A percentile compares a stretch with the other conserved stretches of the same genome.
Evolutionary conservation across 2,888 invertebrate species (phyloP).

Genomic region (Clivina fossor): DNA sequence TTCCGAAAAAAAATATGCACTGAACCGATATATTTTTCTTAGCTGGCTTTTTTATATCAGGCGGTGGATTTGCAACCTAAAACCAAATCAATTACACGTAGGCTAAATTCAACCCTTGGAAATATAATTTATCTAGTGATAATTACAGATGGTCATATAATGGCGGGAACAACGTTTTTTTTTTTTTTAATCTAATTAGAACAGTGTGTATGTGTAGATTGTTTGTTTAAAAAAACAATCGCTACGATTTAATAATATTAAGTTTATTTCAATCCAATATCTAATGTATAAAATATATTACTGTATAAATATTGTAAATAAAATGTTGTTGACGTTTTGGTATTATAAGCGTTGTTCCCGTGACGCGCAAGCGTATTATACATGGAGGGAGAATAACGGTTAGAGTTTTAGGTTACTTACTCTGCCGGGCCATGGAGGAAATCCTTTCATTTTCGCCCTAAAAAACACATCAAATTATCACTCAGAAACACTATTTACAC

Average conservation of each 20-base stretch:
- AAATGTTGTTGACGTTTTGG: constrained; percentile 29
- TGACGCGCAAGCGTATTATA: constrained; percentile 44
- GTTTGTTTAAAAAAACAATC: no score
- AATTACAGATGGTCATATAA: no score
- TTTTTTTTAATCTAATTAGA: no score
- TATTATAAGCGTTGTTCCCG: constrained; percentile 23
- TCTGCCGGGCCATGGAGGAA: constrained; percentile 96
- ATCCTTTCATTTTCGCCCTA: constrained; percentile 99
- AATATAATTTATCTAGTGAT: no score
- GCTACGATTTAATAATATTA: no score
- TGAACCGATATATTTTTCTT: constrained; percentile 73
- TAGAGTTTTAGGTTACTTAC: constrained; percentile 66
- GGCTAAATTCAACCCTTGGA: no score
- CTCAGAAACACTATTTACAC: constrained; percentile 34
- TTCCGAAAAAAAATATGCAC: constrained; percentile 93
- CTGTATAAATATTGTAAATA: constrained; percentile 6
- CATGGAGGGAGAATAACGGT: constrained; percentile 52
- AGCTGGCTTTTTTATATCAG: constrained; percentile 73
- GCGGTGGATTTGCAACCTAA: constrained; percentile 80
- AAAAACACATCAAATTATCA: constrained; percentile 52
- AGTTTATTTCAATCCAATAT: no score
- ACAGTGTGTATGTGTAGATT: no score
- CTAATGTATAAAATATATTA: not conserved
- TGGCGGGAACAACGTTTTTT: no score
- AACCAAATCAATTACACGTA: constrained; percentile 48